Evolutionary conservation across 1,140 invertebrate species (phyloP), one percentile per base, ranked within the genome.

Genomic region (Trichoplusia ni): DNA sequence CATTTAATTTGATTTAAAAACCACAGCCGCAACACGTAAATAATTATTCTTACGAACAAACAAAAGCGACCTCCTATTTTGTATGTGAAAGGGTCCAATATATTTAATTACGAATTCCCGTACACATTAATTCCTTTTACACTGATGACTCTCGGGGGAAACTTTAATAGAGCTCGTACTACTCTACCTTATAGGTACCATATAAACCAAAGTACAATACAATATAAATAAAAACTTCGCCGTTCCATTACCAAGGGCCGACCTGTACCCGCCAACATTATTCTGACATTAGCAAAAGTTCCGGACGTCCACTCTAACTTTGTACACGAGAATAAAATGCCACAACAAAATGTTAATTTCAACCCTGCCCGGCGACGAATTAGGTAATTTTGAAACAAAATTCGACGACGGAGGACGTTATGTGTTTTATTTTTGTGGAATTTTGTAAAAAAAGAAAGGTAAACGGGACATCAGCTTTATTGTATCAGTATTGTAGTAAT

Each of bases 241-340:
- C 56, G 33, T 67, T 37, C 42, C 65, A 67, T 67, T 53, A 56
- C 49, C 59, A 62, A 54, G 59, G 42, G 42, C 40, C 29, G 65
- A 49, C 58, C 61, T 61, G 25, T 27, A 35, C 56, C 49, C 38
- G 42, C 33, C 42, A 40, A 70, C 74, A 73, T 79, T 77, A 79
- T 79, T 79, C 67, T 56, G 64, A 75, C 74, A 79, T 79, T 79
- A 77, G 67, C 71, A 59, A 73, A 58, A 77, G 72, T 79, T 75
- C 21, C 71, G 58, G 67, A 71, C 67, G 51, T 73, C 71, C 69
- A 54, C 63, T 51, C 42, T 40, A 75, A 71, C 66, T 74, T 71
- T 64, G 47, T 63, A 53, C 66, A 72, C 21, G 53, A 67, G 66
- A 72, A 76, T 74, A 74, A 75, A 73, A 75, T 58, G 59, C 64